These are phyloP conservation scores for Acleris emargana DNA, from an alignment of 2,888 invertebrate genomes.

Conservation along the genomic window DNA sequence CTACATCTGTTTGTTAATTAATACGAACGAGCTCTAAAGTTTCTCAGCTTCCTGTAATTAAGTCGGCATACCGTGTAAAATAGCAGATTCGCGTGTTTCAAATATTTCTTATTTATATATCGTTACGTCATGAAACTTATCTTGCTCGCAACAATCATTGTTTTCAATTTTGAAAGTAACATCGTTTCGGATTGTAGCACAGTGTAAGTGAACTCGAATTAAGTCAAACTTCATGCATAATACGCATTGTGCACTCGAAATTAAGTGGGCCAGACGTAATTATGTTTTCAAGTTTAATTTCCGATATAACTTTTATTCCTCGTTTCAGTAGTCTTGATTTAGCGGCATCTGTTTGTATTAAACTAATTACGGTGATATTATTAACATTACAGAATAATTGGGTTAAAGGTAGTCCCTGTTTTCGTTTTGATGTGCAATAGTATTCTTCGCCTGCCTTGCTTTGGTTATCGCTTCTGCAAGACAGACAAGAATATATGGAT, in stretches of 20 bases:
- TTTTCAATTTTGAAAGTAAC: conserved; percentile 37
- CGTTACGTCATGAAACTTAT: conserved; percentile 26
- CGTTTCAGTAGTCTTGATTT: not conserved
- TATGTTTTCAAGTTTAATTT: conserved; percentile 16
- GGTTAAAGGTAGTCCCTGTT: no score
- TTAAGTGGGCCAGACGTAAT: conserved; percentile 38
- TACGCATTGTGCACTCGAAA: conserved; percentile 23
- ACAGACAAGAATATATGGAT: no score
- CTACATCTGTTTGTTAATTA: conserved; percentile 27
- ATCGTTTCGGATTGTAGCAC: conserved; percentile 36
- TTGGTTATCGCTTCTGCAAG: no score
- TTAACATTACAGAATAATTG: no score
- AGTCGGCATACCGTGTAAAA: conserved; percentile 29
- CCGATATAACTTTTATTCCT: conserved; percentile 17
- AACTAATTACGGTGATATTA: no score
- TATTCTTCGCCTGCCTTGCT: no score
- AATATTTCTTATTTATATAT: conserved; percentile 31
- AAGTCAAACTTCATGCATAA: conserved; percentile 18
- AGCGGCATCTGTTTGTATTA: not conserved
- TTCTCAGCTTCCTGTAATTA: conserved; percentile 33
- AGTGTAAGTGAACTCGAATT: conserved; percentile 39
- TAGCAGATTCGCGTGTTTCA: conserved; percentile 32
- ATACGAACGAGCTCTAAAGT: conserved; percentile 22
- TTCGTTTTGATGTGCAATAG: no score
- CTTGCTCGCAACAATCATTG: conserved; percentile 24